Percentiles rank a stretch among this genome's conserved stretches.
phyloP scores from a whole-genome alignment of 2,888 invertebrate species.

The Drosophila picticornis region DNA sequence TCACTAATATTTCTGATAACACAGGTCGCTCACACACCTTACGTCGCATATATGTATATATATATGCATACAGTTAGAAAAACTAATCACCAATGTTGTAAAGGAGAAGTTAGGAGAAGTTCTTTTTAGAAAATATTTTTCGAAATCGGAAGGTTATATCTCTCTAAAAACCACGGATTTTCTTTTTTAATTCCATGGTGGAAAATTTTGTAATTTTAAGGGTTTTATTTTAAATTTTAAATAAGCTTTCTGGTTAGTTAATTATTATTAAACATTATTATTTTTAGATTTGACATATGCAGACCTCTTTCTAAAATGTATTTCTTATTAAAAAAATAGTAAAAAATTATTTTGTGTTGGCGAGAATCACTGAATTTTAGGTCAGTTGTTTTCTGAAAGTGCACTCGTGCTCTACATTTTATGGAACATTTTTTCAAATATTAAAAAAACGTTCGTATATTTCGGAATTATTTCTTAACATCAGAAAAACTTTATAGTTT shows the following conservation, averaged over 20 bases:
- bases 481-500: neutral
- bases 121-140: neutral
- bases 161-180: neutral
- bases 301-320: too few species aligned
- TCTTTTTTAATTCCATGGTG: neutral
- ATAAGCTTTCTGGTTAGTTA: neutral
- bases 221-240: too few species aligned
- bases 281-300: neutral
- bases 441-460: neutral
- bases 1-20: slow-evolving; percentile 56
- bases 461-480: neutral
- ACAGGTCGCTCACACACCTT: slow-evolving; percentile 36
- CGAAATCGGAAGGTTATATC: neutral
- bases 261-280: neutral
- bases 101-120: neutral
- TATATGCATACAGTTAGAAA: slow-evolving; percentile 1
- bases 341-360: too few species aligned
- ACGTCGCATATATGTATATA: neutral
- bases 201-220: neutral
- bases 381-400: too few species aligned
- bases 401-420: neutral
- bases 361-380: too few species aligned
- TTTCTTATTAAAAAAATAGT: too few species aligned
- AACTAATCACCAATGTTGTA: neutral
- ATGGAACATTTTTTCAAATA: neutral